Evolutionary conservation across 2,888 invertebrate species (phyloP).

Genomic region (Agrotis clavis): DNA sequence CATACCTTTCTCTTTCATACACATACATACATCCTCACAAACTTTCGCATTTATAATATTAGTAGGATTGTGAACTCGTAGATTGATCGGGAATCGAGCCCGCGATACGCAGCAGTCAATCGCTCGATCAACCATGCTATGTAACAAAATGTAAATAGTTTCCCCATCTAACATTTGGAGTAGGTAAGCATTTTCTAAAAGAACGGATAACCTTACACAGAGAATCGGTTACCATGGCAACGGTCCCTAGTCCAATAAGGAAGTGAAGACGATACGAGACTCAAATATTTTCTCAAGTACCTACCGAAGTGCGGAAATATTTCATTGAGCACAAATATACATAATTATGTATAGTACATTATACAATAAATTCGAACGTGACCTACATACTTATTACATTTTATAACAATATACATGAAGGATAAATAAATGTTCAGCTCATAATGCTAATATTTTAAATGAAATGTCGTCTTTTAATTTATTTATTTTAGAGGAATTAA

Average conservation of each 20-base stretch:
- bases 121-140: too few relatives aligned
- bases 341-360: constrained; percentile 25
- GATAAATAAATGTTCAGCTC: constrained; percentile 28
- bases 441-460: constrained; percentile 41
- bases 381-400: constrained; percentile 46
- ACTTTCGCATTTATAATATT: too few relatives aligned
- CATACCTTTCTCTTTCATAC: too few relatives aligned
- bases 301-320: constrained; percentile 32
- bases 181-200: not conserved
- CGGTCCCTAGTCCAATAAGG: constrained; percentile 10
- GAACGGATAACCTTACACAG: not conserved
- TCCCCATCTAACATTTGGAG: not conserved
- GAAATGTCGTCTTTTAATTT: constrained; percentile 20
- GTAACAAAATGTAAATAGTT: too few relatives aligned
- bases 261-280: constrained; percentile 15
- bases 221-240: constrained; percentile 11
- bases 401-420: constrained; percentile 28
- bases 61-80: too few relatives aligned
- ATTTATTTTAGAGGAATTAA: constrained; percentile 23
- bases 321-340: constrained; percentile 22
- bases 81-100: too few relatives aligned
- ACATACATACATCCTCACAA: too few relatives aligned
- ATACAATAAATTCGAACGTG: constrained; percentile 35
- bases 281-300: constrained; percentile 34
- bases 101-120: too few relatives aligned